Evolutionary conservation across 2,797 vertebrate genomes (phyloP), one percentile per base, ranked within the genome.

Genomic region (Ficedula albicollis): DNA sequence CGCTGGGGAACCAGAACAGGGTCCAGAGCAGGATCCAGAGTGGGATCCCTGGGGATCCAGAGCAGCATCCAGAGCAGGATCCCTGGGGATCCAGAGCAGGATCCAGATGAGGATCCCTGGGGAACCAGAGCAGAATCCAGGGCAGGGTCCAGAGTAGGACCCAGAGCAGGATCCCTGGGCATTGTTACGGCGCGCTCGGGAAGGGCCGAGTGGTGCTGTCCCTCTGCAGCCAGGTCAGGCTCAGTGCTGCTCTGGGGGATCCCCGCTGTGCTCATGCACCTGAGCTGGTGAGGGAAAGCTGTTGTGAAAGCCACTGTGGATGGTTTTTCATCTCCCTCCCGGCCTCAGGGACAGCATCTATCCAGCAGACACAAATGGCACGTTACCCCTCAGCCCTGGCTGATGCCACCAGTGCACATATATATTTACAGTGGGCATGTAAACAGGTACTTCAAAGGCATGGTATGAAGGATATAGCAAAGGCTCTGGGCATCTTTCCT

Each of bases 151-250:
- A 49, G 48, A 16, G 52, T 32, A 5, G 54, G 32, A 15, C 22
- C 13, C 55, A 10, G 21, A 56, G 54, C 6, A 3, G n/a, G 39
- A 39, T 48, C 14, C 14, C 4, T 3, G 14, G 73, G n/a, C 55
- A 19, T 80, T 25, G 3, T 30, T 15, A 3, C 0, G 3, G 62
- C n/a, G 29, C 0, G 3, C 52, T 4, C 0, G 3, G 25, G 32
- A n/a, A 41, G 1, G 12, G 43, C 14, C 0, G 0, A 8, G 2
- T 2, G n/a, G 27, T 21, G n/a, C 7, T 44, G 25, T 14, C 20
- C 10, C 3, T 18, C 15, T 46, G 39, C 74, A 68, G 43, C 6
- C 43, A 13, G 54, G 44, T 11, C 48, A 39, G 48, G 44, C 55
- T 69, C 38, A 9, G 67, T 13, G 44, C 56, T 64, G 44, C 13